phyloP scores from a whole-genome alignment of 2,888 invertebrate species.

The Mimas tiliae region DNA sequence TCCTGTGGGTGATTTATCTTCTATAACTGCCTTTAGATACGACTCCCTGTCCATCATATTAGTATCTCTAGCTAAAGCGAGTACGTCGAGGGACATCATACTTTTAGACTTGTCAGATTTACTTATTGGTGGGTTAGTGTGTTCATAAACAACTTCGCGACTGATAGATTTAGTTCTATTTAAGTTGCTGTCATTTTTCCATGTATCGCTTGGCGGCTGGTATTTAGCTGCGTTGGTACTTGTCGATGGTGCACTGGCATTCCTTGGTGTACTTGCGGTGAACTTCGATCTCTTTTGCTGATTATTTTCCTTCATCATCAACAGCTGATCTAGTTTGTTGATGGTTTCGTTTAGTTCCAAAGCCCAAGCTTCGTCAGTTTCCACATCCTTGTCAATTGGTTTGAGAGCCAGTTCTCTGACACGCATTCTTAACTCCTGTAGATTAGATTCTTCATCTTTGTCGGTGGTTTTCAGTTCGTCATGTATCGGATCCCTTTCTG shows the following conservation, averaged over 20 bases:
- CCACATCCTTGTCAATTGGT: slow-evolving; percentile 89
- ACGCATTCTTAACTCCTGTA: slow-evolving; percentile 88
- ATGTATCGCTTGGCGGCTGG: slow-evolving; percentile 65
- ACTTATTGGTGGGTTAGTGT: slow-evolving; percentile 62
- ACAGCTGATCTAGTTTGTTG: slow-evolving; percentile 89
- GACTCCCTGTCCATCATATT: slow-evolving; percentile 75
- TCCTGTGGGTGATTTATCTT: slow-evolving; percentile 77
- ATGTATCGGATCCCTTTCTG: slow-evolving; percentile 85
- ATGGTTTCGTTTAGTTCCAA: slow-evolving; percentile 90
- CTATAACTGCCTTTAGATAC: slow-evolving; percentile 77
- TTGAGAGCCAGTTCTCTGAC: slow-evolving; percentile 89
- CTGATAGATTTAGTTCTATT: slow-evolving; percentile 68
- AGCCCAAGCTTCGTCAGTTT: slow-evolving; percentile 90
- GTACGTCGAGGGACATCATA: slow-evolving; percentile 79
- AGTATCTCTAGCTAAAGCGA: slow-evolving; percentile 73
- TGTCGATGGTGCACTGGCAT: slow-evolving; percentile 72
- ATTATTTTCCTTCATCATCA: slow-evolving; percentile 87
- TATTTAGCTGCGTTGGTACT: slow-evolving; percentile 62
- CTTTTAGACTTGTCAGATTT: slow-evolving; percentile 75
- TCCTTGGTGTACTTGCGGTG: slow-evolving; percentile 66
- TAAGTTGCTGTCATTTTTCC: slow-evolving; percentile 61
- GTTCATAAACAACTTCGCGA: slow-evolving; percentile 69
- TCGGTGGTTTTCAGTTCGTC: slow-evolving; percentile 65
- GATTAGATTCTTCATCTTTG: slow-evolving; percentile 82
- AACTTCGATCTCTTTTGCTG: slow-evolving; percentile 82